Evolutionary conservation across 2,113 vertebrate species (phyloP).

Genomic region (Daboia siamensis): DNA sequence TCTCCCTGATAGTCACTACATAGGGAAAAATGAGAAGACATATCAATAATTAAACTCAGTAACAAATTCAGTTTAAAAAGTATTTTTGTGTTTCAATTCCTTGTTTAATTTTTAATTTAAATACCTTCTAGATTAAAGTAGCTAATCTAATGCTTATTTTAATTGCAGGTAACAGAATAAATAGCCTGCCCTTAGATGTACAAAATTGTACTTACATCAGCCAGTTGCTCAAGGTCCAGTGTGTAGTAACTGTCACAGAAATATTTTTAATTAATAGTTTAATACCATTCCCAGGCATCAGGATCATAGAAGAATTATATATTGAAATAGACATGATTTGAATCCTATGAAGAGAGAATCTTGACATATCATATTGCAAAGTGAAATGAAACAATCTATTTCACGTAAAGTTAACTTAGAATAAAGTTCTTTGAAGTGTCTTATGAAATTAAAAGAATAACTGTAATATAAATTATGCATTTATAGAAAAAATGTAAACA

Average conservation of each 20-base stretch:
- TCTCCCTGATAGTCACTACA: conserved; percentile 57
- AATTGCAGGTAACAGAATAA: neutral
- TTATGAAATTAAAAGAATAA: neutral
- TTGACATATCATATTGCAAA: neutral
- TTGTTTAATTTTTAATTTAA: neutral
- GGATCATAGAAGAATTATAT: conserved; percentile 61
- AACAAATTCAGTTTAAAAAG: neutral
- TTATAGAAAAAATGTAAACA: neutral
- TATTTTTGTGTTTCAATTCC: neutral
- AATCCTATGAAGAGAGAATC: conserved; percentile 56
- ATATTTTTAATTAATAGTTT: conserved; percentile 47
- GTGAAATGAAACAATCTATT: neutral
- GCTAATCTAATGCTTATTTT: neutral
- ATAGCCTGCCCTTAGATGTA: neutral
- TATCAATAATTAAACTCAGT: neutral
- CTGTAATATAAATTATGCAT: neutral
- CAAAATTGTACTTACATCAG: conserved; percentile 60
- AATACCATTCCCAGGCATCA: conserved; percentile 60
- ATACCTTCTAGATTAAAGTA: neutral
- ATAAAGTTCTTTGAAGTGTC: neutral
- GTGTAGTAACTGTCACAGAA: conserved; percentile 54
- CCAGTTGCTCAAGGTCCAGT: conserved; percentile 52
- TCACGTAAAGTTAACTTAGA: neutral
- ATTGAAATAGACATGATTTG: conserved; percentile 61
- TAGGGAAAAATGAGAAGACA: neutral